Evolutionary conservation across 2,113 vertebrate genomes (phyloP).

Genomic region (Neolamprologus variostigma): DNA sequence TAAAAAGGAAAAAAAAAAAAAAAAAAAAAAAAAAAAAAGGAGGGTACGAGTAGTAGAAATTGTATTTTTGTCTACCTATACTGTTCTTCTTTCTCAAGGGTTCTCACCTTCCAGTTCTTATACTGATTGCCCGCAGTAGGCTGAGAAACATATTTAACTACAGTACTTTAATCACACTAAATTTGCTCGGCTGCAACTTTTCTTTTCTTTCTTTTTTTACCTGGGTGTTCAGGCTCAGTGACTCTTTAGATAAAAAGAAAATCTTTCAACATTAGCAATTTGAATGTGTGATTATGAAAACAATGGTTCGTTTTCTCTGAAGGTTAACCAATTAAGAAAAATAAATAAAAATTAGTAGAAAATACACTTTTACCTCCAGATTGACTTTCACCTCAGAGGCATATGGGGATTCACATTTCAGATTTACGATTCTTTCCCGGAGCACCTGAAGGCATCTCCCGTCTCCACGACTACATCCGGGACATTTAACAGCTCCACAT

Average conservation of each 20-base stretch:
- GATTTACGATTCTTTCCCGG: background rate
- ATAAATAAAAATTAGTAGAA: background rate
- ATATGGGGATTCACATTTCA: fast-evolving
- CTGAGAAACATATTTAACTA: background rate
- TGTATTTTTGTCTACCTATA: background rate
- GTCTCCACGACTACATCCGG: conserved; percentile 40
- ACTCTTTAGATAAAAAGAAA: background rate
- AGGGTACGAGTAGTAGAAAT: background rate
- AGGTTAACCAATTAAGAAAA: background rate
- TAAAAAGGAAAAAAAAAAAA: too few species aligned
- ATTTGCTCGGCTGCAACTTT: background rate
- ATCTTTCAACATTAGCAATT: background rate
- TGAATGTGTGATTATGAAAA: background rate
- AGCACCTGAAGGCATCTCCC: background rate
- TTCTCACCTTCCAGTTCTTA: background rate
- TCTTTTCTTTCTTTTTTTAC: background rate
- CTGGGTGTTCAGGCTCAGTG: background rate
- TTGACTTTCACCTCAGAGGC: background rate
- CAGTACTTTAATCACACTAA: background rate
- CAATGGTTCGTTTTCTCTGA: background rate
- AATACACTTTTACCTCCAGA: background rate
- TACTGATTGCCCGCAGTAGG: background rate
- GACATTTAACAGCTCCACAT: conserved; percentile 21
- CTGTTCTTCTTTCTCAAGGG: background rate
- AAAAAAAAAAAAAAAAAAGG: too few species aligned